phyloP scores from a whole-genome alignment of 1,140 invertebrate genomes.

The Prorops nasuta region DNA sequence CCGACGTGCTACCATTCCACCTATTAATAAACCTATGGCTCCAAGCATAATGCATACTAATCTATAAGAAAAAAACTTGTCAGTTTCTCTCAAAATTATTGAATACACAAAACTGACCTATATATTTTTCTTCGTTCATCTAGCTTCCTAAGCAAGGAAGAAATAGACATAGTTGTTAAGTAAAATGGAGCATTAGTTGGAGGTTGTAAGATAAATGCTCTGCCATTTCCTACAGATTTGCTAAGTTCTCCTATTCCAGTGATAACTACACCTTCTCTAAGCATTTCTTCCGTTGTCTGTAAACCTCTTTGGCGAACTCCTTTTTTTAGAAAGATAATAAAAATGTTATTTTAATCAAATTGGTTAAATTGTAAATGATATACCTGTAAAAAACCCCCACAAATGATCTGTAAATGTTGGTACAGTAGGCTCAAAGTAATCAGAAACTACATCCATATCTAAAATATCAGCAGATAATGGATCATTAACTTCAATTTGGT shows the following conservation, averaged over 20 bases:
- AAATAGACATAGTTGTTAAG: constrained; percentile 69
- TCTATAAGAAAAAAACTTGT: constrained; percentile 46
- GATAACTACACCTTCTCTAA: constrained; percentile 71
- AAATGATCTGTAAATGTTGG: constrained; percentile 72
- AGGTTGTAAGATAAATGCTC: constrained; percentile 65
- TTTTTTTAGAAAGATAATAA: constrained; percentile 17
- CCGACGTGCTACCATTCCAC: constrained; percentile 64
- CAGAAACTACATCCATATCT: constrained; percentile 75
- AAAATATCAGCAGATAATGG: constrained; percentile 71
- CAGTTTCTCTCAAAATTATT: constrained; percentile 5
- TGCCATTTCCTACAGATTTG: constrained; percentile 50
- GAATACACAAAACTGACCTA: constrained; percentile 41
- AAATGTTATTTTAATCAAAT: background rate
- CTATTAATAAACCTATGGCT: constrained; percentile 64
- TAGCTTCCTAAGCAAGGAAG: constrained; percentile 66
- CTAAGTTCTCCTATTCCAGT: constrained; percentile 73
- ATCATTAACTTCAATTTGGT: constrained; percentile 70
- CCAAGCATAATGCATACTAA: constrained; percentile 67
- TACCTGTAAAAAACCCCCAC: constrained; percentile 76
- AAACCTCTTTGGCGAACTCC: constrained; percentile 69
- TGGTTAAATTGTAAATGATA: background rate
- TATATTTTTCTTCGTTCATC: constrained; percentile 66
- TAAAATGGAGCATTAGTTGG: constrained; percentile 67
- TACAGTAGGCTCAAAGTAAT: constrained; percentile 71
- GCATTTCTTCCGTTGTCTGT: constrained; percentile 77